phyloP scores from a whole-genome alignment of 2,888 invertebrate species.

The Pseudolycoriella hygida region DNA sequence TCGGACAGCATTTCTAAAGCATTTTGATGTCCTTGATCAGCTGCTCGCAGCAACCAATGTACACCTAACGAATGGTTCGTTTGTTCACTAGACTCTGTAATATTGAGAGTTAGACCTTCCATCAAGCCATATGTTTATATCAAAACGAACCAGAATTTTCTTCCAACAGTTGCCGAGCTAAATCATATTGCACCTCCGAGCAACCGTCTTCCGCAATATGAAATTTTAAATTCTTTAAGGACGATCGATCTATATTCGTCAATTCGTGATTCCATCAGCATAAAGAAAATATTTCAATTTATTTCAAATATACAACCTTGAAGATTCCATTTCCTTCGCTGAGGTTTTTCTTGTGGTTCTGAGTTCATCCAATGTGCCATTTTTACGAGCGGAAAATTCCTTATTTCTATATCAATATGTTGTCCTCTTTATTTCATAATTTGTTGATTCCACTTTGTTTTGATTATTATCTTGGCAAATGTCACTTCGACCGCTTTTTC shows the following conservation, averaged over 20 bases:
- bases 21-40: slow-evolving; percentile 78
- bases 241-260: slow-evolving; percentile 22
- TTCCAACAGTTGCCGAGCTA: slow-evolving; percentile 67
- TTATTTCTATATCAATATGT: neutral
- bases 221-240: slow-evolving; percentile 31
- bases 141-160: slow-evolving; percentile 48
- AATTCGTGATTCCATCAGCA: neutral
- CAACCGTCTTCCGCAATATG: slow-evolving; percentile 79
- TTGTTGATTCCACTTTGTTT: too few relatives aligned
- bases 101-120: neutral
- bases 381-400: neutral
- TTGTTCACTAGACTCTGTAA: neutral
- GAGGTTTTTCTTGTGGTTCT: slow-evolving; percentile 19
- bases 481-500: too few relatives aligned
- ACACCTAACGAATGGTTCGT: slow-evolving; percentile 51
- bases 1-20: slow-evolving; percentile 55
- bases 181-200: slow-evolving; percentile 72
- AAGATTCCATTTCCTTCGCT: slow-evolving; percentile 26
- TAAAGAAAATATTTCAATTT: neutral
- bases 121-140: neutral
- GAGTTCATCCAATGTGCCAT: slow-evolving; percentile 29
- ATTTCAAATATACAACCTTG: slow-evolving; percentile 17
- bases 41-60: slow-evolving; percentile 83
- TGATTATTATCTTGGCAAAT: too few relatives aligned
- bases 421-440: neutral